Evolutionary conservation across 2,888 invertebrate species (phyloP).

Genomic region (Clanis bilineata): DNA sequence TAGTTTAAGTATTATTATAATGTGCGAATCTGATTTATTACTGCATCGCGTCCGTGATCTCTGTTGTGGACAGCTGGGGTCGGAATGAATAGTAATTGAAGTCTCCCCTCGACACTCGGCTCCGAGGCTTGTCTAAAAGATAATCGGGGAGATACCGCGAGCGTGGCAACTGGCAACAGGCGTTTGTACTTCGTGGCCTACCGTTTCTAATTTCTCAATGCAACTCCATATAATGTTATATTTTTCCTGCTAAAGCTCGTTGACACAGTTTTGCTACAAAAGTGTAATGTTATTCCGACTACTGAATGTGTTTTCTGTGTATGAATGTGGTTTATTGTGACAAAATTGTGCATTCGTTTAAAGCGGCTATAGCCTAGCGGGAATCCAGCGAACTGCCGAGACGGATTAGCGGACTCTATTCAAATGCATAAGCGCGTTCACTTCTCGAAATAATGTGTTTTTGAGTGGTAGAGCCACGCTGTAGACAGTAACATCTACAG

Average conservation of each 20-base stretch:
- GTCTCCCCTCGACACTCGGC: slow-evolving; percentile 49
- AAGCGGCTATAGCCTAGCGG: neutral
- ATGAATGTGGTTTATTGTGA: neutral
- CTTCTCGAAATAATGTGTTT: no score
- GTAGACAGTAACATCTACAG: no score
- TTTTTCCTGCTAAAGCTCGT: neutral
- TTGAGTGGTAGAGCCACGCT: no score
- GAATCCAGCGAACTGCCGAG: neutral
- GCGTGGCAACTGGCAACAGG: slow-evolving; percentile 29
- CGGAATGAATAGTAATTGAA: slow-evolving; percentile 58
- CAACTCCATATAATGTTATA: neutral
- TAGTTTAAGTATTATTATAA: neutral
- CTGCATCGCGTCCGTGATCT: slow-evolving; percentile 32
- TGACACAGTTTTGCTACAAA: neutral
- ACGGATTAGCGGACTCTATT: neutral
- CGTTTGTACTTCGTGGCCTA: neutral
- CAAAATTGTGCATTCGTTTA: neutral
- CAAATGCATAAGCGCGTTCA: no score
- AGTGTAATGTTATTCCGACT: neutral
- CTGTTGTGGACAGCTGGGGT: slow-evolving; percentile 46
- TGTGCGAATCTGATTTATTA: slow-evolving; percentile 20
- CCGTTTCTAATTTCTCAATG: neutral
- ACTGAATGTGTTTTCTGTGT: neutral
- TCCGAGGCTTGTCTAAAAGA: slow-evolving; percentile 62
- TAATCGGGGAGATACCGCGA: slow-evolving; percentile 54